Conservation (phyloP, 2,888 invertebrate genomes). For the Caenorhabditis angaria region DNA sequence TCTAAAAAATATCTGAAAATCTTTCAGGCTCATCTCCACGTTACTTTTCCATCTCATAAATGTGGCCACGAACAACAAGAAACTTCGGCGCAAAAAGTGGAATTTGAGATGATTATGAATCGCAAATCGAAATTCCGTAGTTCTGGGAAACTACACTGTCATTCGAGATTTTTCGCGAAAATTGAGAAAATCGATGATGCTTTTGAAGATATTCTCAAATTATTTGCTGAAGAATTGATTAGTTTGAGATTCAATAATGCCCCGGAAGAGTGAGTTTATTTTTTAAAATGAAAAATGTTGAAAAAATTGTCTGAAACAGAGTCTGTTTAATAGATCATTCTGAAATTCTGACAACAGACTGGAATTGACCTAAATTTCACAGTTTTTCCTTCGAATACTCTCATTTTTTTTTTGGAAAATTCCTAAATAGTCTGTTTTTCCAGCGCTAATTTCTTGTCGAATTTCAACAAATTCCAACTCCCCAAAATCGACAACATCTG, state of each 20-base stretch:
- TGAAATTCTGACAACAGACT: too few relatives aligned
- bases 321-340: neutral
- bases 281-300: neutral
- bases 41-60: constrained; percentile 26
- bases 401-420: neutral
- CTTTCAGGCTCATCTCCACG: constrained; percentile 42
- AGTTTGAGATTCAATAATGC: constrained; percentile 34
- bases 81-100: constrained; percentile 22
- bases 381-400: too few relatives aligned
- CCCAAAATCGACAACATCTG: constrained; percentile 36
- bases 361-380: too few relatives aligned
- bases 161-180: constrained; percentile 27
- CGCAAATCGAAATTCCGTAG: constrained; percentile 24
- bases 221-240: constrained; percentile 29
- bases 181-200: constrained; percentile 13
- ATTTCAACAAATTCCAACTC: constrained; percentile 26
- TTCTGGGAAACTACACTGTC: constrained; percentile 33
- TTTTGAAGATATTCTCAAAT: constrained; percentile 23
- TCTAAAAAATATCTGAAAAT: neutral
- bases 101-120: constrained; percentile 43
- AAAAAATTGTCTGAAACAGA: neutral
- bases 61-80: constrained; percentile 29
- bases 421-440: neutral
- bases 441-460: constrained; percentile 15
- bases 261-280: constrained; percentile 9